These are phyloP conservation scores for Phyto melanocephala DNA, from an alignment of 2,888 invertebrate genomes.

Conservation along the genomic window DNA sequence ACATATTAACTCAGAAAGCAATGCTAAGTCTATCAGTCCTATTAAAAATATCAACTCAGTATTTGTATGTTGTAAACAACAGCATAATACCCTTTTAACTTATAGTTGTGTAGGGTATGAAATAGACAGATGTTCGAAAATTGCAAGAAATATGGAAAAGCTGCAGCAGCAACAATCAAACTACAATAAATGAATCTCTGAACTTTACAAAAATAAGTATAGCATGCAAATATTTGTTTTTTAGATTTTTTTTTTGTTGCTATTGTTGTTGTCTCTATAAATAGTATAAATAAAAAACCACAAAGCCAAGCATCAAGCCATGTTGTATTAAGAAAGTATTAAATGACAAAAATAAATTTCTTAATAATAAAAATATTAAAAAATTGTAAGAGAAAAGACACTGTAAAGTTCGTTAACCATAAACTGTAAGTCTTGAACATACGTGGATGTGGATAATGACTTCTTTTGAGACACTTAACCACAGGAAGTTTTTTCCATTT, in stretches of 20 bases:
- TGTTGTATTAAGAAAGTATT: conserved; percentile 52
- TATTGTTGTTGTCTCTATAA: not conserved
- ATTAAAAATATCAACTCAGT: too few species aligned
- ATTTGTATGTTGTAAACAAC: too few species aligned
- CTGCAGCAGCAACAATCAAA: conserved; percentile 39
- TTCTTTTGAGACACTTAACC: conserved; percentile 36
- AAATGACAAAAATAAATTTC: conserved; percentile 61
- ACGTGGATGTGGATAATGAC: conserved; percentile 17
- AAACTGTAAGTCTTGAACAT: not conserved
- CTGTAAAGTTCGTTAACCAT: conserved; percentile 52
- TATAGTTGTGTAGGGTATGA: too few species aligned
- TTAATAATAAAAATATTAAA: conserved; percentile 38
- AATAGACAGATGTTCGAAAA: conserved; percentile 50
- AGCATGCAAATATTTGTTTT: conserved; percentile 1
- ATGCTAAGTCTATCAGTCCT: too few species aligned
- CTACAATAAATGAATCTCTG: conserved; percentile 44
- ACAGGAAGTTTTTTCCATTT: conserved; percentile 2
- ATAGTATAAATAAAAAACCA: conserved; percentile 44
- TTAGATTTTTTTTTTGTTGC: conserved; percentile 14
- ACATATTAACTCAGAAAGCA: too few species aligned
- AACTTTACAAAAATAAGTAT: conserved; percentile 36
- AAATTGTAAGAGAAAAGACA: not conserved
- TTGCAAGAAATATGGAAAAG: conserved; percentile 33
- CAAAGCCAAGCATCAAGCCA: conserved; percentile 44
- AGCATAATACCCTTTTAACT: too few species aligned